These are phyloP conservation scores for Synergus itoensis DNA, from an alignment of 2,888 invertebrate genomes.

Conservation along the genomic window DNA sequence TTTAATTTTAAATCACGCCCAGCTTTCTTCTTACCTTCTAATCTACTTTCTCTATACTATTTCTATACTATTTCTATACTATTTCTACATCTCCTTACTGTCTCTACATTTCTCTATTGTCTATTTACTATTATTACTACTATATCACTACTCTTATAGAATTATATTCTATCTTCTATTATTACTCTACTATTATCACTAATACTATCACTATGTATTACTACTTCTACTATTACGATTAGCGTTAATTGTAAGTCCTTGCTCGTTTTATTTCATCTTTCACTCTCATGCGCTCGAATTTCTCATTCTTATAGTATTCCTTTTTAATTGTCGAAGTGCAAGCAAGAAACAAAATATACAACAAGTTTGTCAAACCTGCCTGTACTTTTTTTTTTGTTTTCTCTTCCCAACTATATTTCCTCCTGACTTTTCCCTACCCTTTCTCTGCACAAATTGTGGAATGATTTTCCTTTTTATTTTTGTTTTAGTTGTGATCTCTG, in stretches of 20 bases:
- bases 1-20: slow-evolving; percentile 36
- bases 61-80: slow-evolving; percentile 49
- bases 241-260: slow-evolving; percentile 45
- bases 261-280: slow-evolving; percentile 51
- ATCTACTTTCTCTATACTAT: slow-evolving; percentile 44
- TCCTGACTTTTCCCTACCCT: slow-evolving; percentile 18
- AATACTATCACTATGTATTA: slow-evolving; percentile 45
- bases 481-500: background rate
- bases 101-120: slow-evolving; percentile 49
- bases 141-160: slow-evolving; percentile 50
- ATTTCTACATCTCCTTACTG: slow-evolving; percentile 54
- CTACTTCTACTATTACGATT: slow-evolving; percentile 44
- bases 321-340: slow-evolving; percentile 51
- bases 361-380: slow-evolving; percentile 67
- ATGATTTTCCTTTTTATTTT: slow-evolving; percentile 2
- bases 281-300: slow-evolving; percentile 45
- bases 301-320: slow-evolving; percentile 46
- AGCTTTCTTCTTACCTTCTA: slow-evolving; percentile 21
- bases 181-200: slow-evolving; percentile 47
- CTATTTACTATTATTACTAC: slow-evolving; percentile 58
- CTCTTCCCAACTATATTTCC: slow-evolving; percentile 60
- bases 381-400: slow-evolving; percentile 65
- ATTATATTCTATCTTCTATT: slow-evolving; percentile 41
- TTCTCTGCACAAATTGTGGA: slow-evolving; percentile 31
- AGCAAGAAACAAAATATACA: slow-evolving; percentile 62